Evolutionary conservation across 1,140 invertebrate genomes (phyloP).

Genomic region (Drosophila prosaltans): DNA sequence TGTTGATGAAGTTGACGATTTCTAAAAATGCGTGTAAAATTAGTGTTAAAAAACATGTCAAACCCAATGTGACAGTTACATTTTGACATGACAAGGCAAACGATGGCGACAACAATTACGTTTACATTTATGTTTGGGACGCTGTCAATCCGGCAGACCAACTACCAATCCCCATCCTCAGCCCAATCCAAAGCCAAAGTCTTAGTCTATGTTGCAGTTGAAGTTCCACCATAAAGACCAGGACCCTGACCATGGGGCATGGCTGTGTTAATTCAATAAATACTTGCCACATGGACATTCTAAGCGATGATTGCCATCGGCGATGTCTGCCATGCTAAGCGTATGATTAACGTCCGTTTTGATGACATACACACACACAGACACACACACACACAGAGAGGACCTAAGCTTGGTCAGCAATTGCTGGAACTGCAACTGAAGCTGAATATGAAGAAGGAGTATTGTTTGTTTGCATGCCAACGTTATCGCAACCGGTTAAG

Average conservation of each 20-base stretch:
- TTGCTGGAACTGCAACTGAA: slow-evolving; percentile 26
- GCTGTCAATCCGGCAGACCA: background rate
- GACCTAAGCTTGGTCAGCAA: background rate
- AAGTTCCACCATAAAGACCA: background rate
- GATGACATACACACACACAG: slow-evolving; percentile 61
- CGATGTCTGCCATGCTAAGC: slow-evolving; percentile 74
- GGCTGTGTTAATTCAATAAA: slow-evolving; percentile 71
- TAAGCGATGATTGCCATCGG: slow-evolving; percentile 56
- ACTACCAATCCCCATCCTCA: background rate
- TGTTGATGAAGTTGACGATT: slow-evolving; percentile 80
- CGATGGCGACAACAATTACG: slow-evolving; percentile 68
- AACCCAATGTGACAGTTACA: slow-evolving; percentile 76
- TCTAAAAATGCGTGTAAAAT: slow-evolving; percentile 82
- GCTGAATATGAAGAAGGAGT: slow-evolving; percentile 32
- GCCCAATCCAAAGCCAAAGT: background rate
- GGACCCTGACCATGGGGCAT: slow-evolving; percentile 28
- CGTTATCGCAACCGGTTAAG: slow-evolving; percentile 66
- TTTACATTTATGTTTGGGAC: slow-evolving; percentile 47
- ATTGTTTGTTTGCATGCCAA: slow-evolving; percentile 78
- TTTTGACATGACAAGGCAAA: slow-evolving; percentile 67
- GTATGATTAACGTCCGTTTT: slow-evolving; percentile 80
- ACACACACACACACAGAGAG: background rate
- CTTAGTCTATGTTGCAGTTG: background rate
- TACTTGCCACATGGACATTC: slow-evolving; percentile 58
- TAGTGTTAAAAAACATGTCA: slow-evolving; percentile 81